Evolutionary conservation across 2,797 vertebrate genomes (phyloP).

Genomic region (Gymnothorax reevesii): DNA sequence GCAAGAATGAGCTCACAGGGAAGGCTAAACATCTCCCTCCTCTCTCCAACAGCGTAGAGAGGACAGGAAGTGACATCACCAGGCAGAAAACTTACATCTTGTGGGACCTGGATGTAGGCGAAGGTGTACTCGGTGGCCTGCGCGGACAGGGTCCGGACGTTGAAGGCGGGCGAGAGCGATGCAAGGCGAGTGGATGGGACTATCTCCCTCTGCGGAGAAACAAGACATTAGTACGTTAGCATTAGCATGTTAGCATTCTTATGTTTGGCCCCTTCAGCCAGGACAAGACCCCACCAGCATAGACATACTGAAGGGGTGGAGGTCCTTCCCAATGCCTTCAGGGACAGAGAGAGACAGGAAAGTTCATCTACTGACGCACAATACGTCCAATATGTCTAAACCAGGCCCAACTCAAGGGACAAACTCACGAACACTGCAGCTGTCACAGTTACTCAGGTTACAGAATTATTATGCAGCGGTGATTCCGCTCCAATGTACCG

Average conservation of each 20-base stretch:
- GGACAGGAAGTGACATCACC: neutral
- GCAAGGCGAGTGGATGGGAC: conserved; percentile 84
- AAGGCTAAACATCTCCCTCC: too few species aligned
- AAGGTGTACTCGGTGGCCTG: conserved; percentile 92
- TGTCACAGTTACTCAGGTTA: neutral
- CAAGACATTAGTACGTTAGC: too few species aligned
- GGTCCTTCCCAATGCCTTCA: too few species aligned
- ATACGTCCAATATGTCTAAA: too few species aligned
- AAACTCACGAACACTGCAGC: neutral
- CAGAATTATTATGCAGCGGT: neutral
- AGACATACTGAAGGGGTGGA: too few species aligned
- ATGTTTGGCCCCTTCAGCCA: too few species aligned
- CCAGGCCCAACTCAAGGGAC: neutral
- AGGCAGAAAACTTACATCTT: conserved; percentile 77
- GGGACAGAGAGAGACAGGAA: neutral
- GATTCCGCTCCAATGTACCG: neutral
- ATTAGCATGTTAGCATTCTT: too few species aligned
- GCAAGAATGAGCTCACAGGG: too few species aligned
- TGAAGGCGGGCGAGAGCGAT: conserved; percentile 84
- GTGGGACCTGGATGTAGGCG: conserved; percentile 92
- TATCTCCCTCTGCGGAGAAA: conserved; percentile 82
- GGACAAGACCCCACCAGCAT: too few species aligned
- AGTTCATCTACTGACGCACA: neutral
- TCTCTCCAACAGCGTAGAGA: too few species aligned
- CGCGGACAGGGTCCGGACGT: conserved; percentile 80